These are phyloP conservation scores for Prunella strophiata DNA, from an alignment of 2,797 vertebrate species.

Conservation along the genomic window DNA sequence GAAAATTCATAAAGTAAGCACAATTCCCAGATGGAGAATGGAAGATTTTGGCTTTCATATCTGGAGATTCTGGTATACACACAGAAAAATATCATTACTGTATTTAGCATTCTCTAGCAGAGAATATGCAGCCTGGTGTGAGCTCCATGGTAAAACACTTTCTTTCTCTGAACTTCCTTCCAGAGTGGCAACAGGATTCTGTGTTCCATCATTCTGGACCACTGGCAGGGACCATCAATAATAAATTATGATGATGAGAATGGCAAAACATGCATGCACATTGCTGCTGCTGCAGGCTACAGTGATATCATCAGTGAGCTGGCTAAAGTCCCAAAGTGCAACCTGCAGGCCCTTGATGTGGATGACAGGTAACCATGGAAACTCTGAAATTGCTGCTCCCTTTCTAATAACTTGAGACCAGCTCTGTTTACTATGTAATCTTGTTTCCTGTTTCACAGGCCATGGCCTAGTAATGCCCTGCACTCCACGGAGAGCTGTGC, in stretches of 20 bases:
- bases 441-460: neutral
- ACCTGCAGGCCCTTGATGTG: slow-evolving; percentile 87
- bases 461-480: neutral
- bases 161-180: slow-evolving; percentile 41
- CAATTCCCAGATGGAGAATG: neutral
- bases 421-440: neutral
- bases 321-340: slow-evolving; percentile 84
- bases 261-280: slow-evolving; percentile 87
- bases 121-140: neutral
- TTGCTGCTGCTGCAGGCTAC: slow-evolving; percentile 87
- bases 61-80: neutral
- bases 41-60: neutral
- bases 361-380: slow-evolving; percentile 85
- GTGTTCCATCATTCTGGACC: slow-evolving; percentile 87
- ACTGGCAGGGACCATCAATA: slow-evolving; percentile 83
- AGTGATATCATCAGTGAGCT: slow-evolving; percentile 86
- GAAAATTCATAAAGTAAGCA: neutral
- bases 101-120: neutral
- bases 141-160: neutral
- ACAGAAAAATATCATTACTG: neutral
- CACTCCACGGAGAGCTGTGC: neutral
- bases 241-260: slow-evolving; percentile 89
- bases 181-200: slow-evolving; percentile 86
- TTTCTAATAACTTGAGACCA: slow-evolving; percentile 26
- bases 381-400: slow-evolving; percentile 37